Evolutionary conservation across 2,888 invertebrate species (phyloP), one percentile per base, ranked within the genome.

Genomic region (Nebria brevicollis): DNA sequence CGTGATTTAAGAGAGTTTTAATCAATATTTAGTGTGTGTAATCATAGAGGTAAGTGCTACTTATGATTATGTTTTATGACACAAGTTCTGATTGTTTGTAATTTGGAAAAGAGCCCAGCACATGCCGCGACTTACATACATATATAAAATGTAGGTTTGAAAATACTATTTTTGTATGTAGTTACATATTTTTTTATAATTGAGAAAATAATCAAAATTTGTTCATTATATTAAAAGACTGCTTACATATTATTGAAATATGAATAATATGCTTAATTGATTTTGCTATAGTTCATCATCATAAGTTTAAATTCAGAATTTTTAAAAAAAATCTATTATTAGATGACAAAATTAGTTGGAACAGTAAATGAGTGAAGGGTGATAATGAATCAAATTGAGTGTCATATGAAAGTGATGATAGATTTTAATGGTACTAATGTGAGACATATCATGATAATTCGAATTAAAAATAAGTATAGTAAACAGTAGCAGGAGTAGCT

Each of bases 61-160:
- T 54, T 11, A 54, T 73, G 15, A 42, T 73, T 73, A 42, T 10
- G 42, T 42, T 15, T 42, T 42, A 65, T n/a, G 25, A 75, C 8
- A 64, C 13, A 15, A 54, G 54, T 54, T 43, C 15, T 11, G n/a
- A 74, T 43, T n/a, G 4, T 66, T 13, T 65, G 10, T 66, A 74
- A 42, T 43, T 74, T 74, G 15, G 15, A 25, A 41, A 64, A 54
- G 74, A 74, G 15, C 15, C 64, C 20, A 43, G 54, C 54, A 54
- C 54, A 54, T 54, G 54, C 13, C 54, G 54, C 34, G 34, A 34
- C 15, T 66, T 77, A 41, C 68, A 68, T 77, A 41, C 68, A 68
- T 66, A 76, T 76, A 76, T 65, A 76, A 25, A 7, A 13, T 75
- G n/a, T 25, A 26, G 41, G 66, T 68, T 68, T 70, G 34, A 77